phyloP scores from a whole-genome alignment of 2,888 invertebrate species.

The Mythimna ferrago region DNA sequence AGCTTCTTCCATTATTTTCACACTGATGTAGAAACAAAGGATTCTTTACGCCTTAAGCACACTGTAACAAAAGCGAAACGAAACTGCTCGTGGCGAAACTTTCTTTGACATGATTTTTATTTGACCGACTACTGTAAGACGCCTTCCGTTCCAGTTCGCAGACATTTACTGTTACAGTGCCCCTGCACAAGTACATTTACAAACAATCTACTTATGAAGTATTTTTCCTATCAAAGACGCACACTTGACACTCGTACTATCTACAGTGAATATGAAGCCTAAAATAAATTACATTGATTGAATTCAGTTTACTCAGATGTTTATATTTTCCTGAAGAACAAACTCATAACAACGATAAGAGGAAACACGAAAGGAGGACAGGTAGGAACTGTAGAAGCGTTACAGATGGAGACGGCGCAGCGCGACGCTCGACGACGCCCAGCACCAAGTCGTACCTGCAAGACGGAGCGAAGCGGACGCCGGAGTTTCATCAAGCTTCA shows the following conservation, averaged over 20 bases:
- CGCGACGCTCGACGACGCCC: slow-evolving; percentile 18
- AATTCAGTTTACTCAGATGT: not conserved
- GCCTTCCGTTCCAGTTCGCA: slow-evolving; percentile 8
- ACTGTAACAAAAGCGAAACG: slow-evolving; percentile 20
- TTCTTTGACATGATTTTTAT: slow-evolving; percentile 5
- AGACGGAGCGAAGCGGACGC: slow-evolving; percentile 65
- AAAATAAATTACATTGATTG: not conserved
- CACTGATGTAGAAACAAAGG: slow-evolving; percentile 34
- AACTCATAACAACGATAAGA: slow-evolving; percentile 34
- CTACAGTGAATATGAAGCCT: not conserved
- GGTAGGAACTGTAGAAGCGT: slow-evolving; percentile 35
- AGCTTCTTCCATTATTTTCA: slow-evolving; percentile 33
- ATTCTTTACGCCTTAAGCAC: slow-evolving; percentile 16
- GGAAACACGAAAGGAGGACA: slow-evolving; percentile 27
- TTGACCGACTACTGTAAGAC: not conserved
- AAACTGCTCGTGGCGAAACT: slow-evolving; percentile 12
- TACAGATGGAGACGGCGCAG: slow-evolving; percentile 5
- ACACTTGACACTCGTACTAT: not conserved
- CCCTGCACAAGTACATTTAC: not conserved
- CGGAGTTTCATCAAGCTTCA: slow-evolving; percentile 82
- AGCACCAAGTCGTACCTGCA: slow-evolving; percentile 63
- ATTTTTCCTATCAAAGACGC: too few relatives aligned
- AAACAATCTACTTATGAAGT: not conserved
- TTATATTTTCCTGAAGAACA: not conserved
- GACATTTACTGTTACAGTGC: slow-evolving; percentile 1